These are phyloP conservation scores for Shargacucullia verbasci DNA, from an alignment of 2,888 invertebrate species.

Conservation along the genomic window DNA sequence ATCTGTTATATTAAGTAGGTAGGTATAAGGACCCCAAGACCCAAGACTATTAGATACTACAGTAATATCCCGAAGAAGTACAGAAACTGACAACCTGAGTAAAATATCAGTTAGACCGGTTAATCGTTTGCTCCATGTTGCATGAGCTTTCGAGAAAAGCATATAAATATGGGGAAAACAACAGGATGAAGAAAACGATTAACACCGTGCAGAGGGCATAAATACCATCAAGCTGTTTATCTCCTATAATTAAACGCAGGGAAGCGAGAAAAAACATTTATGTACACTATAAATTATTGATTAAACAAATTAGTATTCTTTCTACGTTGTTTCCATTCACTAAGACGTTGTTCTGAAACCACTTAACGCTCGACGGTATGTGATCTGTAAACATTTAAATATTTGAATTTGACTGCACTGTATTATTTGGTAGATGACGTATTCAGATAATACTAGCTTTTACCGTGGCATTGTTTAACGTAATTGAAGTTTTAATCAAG, in stretches of 20 bases:
- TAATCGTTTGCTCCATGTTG: conserved; percentile 30
- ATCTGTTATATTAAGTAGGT: too few relatives aligned
- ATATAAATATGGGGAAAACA: too few relatives aligned
- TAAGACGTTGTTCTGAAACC: conserved; percentile 35
- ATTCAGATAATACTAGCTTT: background rate
- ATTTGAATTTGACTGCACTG: conserved; percentile 22
- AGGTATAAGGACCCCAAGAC: too few relatives aligned
- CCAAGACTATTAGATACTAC: too few relatives aligned
- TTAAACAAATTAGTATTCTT: conserved; percentile 53
- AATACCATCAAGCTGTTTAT: conserved; percentile 40
- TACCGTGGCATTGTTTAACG: too few relatives aligned
- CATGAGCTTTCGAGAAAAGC: too few relatives aligned
- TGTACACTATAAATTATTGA: conserved; percentile 49
- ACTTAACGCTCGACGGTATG: conserved; percentile 42
- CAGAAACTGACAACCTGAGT: too few relatives aligned
- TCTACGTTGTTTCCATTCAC: conserved; percentile 47
- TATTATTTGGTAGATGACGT: conserved; percentile 29
- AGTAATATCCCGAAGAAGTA: too few relatives aligned
- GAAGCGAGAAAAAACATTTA: conserved; percentile 40
- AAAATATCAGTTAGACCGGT: too few relatives aligned
- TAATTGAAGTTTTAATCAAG: too few relatives aligned
- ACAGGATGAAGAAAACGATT: conserved; percentile 36
- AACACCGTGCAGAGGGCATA: conserved; percentile 35
- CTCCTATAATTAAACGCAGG: conserved; percentile 41
- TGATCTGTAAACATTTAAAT: conserved; percentile 49